Evolutionary conservation across 2,888 invertebrate species (phyloP).

Genomic region (Adineta ricciae): DNA sequence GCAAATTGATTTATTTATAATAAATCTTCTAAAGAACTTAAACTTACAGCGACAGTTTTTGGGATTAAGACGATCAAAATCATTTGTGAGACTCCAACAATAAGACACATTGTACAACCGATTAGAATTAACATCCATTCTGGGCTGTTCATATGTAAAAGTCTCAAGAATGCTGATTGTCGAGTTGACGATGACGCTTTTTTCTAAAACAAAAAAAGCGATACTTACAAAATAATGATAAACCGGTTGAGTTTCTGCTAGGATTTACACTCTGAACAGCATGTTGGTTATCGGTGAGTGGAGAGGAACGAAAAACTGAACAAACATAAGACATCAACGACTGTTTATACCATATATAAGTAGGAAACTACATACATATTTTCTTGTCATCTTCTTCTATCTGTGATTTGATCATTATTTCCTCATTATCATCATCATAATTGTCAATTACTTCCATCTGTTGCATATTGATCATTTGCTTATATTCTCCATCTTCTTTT

Average conservation of each 20-base stretch:
- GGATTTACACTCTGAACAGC: neutral
- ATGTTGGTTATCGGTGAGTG: neutral
- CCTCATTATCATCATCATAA: neutral
- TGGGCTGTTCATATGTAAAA: neutral
- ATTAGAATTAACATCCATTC: neutral
- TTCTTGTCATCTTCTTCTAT: neutral
- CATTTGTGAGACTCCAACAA: neutral
- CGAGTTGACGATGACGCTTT: neutral
- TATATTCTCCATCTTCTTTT: neutral
- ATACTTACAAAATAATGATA: neutral
- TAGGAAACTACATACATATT: neutral
- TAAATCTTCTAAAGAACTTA: neutral
- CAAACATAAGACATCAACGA: neutral
- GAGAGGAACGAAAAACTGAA: neutral
- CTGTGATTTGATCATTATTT: neutral
- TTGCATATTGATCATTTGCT: neutral
- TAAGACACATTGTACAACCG: neutral
- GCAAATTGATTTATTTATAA: neutral
- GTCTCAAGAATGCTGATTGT: neutral
- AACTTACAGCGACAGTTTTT: neutral
- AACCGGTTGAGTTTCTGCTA: neutral
- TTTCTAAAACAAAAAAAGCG: neutral
- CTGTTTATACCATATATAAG: neutral
- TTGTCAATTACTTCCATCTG: neutral
- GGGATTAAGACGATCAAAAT: neutral